Evolutionary conservation across 1,140 invertebrate species (phyloP), one percentile per base, ranked within the genome.

Genomic region (Heliconius himera): DNA sequence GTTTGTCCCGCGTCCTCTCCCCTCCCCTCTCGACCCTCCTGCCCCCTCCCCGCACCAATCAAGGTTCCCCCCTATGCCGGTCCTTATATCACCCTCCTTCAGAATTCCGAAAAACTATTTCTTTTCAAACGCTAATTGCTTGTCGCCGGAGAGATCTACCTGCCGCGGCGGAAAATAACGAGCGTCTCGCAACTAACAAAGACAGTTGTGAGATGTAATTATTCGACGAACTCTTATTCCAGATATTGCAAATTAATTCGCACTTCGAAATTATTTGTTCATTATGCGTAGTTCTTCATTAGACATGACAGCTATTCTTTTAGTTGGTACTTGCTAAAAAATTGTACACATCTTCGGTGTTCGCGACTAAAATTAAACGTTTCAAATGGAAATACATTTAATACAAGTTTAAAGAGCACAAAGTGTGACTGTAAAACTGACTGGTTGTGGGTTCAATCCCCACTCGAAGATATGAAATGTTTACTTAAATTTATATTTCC

Each of bases 41-140:
- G 1, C 6, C 1, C 54, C 22, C 22, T 66, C 60, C 74, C 71
- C 77, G 75, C 74, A 76, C 78, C 75, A 80, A 80, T 82, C 81
- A 80, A 82, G 78, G 51, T 54, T 8, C 74, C 49, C 74, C 76
- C 72, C 75, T 54, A 56, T 77, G 60, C 76, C 29, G 33, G 75
- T 76, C 60, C 77, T 76, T 54, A 70, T 29, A 56, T 77, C 75
- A 80, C 74, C 75, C 75, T 81, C 74, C 74, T 70, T 73, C 56
- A 38, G 72, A 74, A 76, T 76, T 66, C 73, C 20, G 51, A 80
- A 82, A 82, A 82, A 82, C 78, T 80, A 80, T 74, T 82, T 66
- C 60, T 74, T 82, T 76, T 74, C 75, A 77, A 82, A 80, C 77
- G 77, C 70, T 82, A 79, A 82, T 82, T 82, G 78, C 78, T 77